Evolutionary conservation across 2,888 invertebrate species (phyloP).

Genomic region (Coelinius sp.): DNA sequence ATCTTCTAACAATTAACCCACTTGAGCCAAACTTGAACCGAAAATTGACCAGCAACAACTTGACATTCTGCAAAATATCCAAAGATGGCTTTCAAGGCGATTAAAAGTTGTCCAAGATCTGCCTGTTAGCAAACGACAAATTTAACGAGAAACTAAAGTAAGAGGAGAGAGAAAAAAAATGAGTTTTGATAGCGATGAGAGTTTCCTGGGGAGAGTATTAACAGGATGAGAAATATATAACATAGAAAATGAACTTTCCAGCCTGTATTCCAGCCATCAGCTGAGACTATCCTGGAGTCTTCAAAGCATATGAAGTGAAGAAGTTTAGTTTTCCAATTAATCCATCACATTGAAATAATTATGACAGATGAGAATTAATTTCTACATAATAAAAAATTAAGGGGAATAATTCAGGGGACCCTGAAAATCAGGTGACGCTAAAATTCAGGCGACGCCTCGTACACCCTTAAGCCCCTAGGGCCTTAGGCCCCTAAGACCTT

Average conservation of each 20-base stretch:
- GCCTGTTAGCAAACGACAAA: conserved; percentile 34
- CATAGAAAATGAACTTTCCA: conserved; percentile 8
- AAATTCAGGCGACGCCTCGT: too few relatives aligned
- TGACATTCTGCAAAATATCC: conserved; percentile 16
- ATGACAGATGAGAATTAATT: background rate
- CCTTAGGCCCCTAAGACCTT: too few relatives aligned
- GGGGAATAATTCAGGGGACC: too few relatives aligned
- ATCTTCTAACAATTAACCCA: background rate
- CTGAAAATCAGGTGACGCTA: too few relatives aligned
- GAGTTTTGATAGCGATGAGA: conserved; percentile 18
- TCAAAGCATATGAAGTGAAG: background rate
- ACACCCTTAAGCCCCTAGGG: too few relatives aligned
- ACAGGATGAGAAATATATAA: conserved; percentile 23
- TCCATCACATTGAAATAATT: background rate
- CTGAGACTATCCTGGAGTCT: background rate
- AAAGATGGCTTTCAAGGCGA: conserved; percentile 40
- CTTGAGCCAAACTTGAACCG: background rate
- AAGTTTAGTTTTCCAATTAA: background rate
- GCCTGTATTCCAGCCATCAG: background rate
- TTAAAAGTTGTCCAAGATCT: conserved; percentile 42
- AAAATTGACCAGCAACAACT: conserved; percentile 11
- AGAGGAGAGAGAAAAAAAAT: conserved; percentile 31
- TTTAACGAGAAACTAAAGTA: conserved; percentile 37
- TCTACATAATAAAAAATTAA: too few relatives aligned
- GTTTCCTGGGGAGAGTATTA: background rate